Evolutionary conservation across 2,888 invertebrate species (phyloP), one percentile per base, ranked within the genome.

Genomic region (Nowickia ferox): DNA sequence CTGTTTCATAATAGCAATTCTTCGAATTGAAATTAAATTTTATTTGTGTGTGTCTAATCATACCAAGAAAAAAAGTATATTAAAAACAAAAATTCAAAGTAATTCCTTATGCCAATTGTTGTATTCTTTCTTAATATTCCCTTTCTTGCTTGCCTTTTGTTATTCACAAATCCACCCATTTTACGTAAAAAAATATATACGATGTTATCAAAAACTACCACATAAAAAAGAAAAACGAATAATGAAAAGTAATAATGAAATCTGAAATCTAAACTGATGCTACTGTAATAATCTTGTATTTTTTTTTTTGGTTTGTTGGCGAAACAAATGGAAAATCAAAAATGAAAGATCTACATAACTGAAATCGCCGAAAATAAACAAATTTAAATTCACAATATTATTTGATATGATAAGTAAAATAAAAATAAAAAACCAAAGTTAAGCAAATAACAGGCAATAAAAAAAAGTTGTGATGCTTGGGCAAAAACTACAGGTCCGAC

Each of bases 341-440:
- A 38, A 22, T 48, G n/a, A 57, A 48, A 57, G n/a, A 57, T 71
- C 22, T 66, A n/a, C 22, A 44, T 19, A 76, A 65, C 66, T 55
- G 66, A 46, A 78, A 78, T 42, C 59, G n/a, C 69, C 42, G 69
- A 78, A 51, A 69, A 22, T 42, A 51, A 68, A 69, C 40, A 51
- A 30, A 17, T 42, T 68, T 42, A 22, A 48, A 61, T 59, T 61
- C 59, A 15, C 40, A 68, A 42, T 61, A 22, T 42, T 17, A 61
- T 61, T 42, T 61, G 40, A 59, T 77, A 57, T 59, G 19, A 11
- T 6, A 9, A 53, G 9, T 11, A n/a, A 30, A 51, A 30, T 22
- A 59, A 30, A 46, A 40, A 42, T n/a, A 6, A 15, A 17, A 38
- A 17, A 40, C 0, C 30, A 40, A 38, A n/a, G 11, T 55, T 44